Conservation (phyloP, 2,797 vertebrate genomes). For the Lepilemur septentrionalis region DNA sequence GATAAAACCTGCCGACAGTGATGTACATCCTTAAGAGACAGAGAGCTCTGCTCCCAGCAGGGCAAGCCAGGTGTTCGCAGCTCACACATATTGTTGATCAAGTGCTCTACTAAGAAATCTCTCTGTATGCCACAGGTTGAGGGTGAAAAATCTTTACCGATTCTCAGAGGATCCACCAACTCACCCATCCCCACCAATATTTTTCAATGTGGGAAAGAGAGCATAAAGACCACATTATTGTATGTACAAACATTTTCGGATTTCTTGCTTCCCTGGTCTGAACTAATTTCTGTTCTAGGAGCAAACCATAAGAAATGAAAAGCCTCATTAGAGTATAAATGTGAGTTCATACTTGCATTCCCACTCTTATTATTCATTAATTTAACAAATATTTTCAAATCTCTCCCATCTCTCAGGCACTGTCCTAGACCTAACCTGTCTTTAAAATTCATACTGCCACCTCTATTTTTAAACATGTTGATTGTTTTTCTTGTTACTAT, state of each 20-base stretch:
- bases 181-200: background rate
- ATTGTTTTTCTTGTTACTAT: background rate
- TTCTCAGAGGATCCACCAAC: background rate
- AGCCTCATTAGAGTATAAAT: background rate
- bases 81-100: background rate
- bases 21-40: slow-evolving; percentile 44
- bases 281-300: background rate
- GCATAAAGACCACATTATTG: background rate
- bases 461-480: background rate
- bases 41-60: slow-evolving; percentile 56
- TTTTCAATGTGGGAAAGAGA: background rate
- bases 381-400: background rate
- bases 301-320: background rate
- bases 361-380: background rate
- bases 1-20: slow-evolving; percentile 61
- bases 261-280: background rate
- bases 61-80: background rate
- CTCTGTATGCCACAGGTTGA: background rate
- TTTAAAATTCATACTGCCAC: background rate
- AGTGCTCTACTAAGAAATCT: background rate
- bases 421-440: background rate
- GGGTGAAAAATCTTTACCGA: background rate
- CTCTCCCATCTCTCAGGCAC: background rate
- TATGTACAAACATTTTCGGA: background rate
- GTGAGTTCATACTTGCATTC: background rate